Evolutionary conservation across 2,113 vertebrate species (phyloP), one percentile per base, ranked within the genome.

Genomic region (Oncorhynchus kisutch): DNA sequence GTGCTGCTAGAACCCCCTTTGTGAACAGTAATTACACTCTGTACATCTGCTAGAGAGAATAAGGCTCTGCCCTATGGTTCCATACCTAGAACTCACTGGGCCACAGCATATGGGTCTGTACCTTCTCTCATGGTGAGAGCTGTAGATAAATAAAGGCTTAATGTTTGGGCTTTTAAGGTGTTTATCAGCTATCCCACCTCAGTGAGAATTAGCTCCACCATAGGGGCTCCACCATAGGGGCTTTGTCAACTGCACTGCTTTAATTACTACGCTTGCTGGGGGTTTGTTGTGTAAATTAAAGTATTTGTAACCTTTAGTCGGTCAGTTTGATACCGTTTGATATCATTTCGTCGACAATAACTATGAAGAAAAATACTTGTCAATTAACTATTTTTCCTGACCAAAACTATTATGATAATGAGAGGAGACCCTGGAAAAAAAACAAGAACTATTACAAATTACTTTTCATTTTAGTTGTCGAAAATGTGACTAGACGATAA

Each of bases 251-350:
- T 73, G 49, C 62, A 4, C 80, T 75, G 70, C 71, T 64, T 82
- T 85, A 84, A 81, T 83, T 89, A 82, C 78, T 73, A 51, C 81
- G 83, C 79, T 81, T 78, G 77, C 79, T 82, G 75, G 75, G 75
- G 87, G 77, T 79, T 84, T 82, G 62, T 83, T 73, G 54, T 75
- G 70, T n/a, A 82, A 81, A 87, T 78, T 29, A 81, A 81, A 80
- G 72, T 39, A 82, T 90, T 87, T 88, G 78, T 87, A 81, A 81
- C 59, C 64, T 12, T 79, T 78, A 84, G 77, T 85, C 83, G 73
- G 11, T 70, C 34, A 14, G 59, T 80, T 68, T 45, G 39, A 45
- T 45, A 45, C 45, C 11, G 59, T 80, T 68, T 45, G 9, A 45
- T 45, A 45, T 45, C 1, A 45, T 45, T 11, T 45, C 2, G 9